Conservation (phyloP, 2,888 invertebrate species). For the Stenodera caucasica region DNA sequence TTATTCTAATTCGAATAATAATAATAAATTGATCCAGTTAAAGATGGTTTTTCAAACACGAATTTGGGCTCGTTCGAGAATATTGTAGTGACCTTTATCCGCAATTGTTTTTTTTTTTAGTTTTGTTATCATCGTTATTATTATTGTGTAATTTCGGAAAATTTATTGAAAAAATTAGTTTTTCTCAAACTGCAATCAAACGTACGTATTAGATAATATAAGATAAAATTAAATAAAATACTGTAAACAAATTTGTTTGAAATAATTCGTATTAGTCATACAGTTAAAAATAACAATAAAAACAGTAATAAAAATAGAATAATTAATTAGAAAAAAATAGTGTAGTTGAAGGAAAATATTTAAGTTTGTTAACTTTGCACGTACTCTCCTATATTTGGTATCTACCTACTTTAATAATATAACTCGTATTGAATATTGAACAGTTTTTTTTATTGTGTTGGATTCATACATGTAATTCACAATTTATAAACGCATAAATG, state of each 20-base stretch:
- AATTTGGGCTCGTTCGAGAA: too few species aligned
- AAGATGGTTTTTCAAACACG: too few species aligned
- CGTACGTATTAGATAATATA: not conserved
- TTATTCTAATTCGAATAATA: not conserved
- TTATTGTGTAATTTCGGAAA: too few species aligned
- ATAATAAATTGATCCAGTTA: too few species aligned
- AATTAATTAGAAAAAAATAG: not conserved
- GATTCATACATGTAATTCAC: not conserved
- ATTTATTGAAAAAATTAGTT: too few species aligned
- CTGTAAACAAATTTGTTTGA: not conserved
- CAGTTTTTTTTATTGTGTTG: not conserved
- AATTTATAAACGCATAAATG: not conserved
- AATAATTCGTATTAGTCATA: not conserved
- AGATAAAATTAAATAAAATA: not conserved
- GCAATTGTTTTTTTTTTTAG: too few species aligned
- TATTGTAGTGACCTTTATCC: too few species aligned
- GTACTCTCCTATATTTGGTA: not conserved
- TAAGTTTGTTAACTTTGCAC: not conserved
- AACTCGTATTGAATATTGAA: not conserved
- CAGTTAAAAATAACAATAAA: not conserved
- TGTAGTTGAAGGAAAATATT: not conserved
- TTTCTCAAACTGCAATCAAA: not conserved
- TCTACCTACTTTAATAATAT: slow-evolving; percentile 2
- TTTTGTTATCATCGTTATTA: too few species aligned
- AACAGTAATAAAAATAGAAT: too few species aligned